A percentile compares a stretch with the other conserved stretches of the same genome.
These are phyloP conservation scores for Elachura formosa DNA, from an alignment of 2,113 vertebrate species.

Conservation along the genomic window DNA sequence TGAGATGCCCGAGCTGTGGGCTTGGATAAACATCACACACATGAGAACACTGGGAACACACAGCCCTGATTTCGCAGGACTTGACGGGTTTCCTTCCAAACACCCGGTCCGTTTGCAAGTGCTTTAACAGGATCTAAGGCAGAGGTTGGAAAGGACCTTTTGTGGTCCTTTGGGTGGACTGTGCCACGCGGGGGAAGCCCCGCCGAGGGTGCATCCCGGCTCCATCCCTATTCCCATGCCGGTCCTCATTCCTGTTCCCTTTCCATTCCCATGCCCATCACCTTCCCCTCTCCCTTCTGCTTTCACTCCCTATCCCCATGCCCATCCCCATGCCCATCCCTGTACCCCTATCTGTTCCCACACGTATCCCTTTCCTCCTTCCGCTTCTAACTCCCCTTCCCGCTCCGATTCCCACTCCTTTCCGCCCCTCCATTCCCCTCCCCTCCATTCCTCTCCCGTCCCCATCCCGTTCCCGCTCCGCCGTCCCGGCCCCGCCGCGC, in stretches of 20 bases:
- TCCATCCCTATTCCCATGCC: no score
- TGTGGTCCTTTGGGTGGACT: not conserved
- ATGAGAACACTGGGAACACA: rapidly evolving
- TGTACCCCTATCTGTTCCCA: not conserved
- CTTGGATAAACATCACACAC: rapidly evolving
- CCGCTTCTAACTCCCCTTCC: no score
- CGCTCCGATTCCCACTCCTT: not conserved
- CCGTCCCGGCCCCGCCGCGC: not conserved
- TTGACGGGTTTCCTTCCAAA: rapidly evolving
- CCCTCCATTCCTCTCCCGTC: not conserved
- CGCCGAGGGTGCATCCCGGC: rapidly evolving
- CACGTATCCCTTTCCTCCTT: rapidly evolving
- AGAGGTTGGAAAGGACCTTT: not conserved
- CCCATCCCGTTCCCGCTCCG: no score
- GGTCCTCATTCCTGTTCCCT: rapidly evolving
- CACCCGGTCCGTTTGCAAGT: rapidly evolving
- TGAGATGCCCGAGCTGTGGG: not conserved
- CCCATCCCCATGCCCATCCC: no score
- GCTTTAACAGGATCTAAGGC: rapidly evolving
- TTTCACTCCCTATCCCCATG: not conserved
- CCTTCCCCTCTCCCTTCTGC: no score
- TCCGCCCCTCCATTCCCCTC: not conserved
- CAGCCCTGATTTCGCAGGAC: rapidly evolving
- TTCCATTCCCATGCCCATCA: not conserved
- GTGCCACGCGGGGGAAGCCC: rapidly evolving